Conservation (phyloP, 2,113 vertebrate species). For the Proteles cristata region DNA sequence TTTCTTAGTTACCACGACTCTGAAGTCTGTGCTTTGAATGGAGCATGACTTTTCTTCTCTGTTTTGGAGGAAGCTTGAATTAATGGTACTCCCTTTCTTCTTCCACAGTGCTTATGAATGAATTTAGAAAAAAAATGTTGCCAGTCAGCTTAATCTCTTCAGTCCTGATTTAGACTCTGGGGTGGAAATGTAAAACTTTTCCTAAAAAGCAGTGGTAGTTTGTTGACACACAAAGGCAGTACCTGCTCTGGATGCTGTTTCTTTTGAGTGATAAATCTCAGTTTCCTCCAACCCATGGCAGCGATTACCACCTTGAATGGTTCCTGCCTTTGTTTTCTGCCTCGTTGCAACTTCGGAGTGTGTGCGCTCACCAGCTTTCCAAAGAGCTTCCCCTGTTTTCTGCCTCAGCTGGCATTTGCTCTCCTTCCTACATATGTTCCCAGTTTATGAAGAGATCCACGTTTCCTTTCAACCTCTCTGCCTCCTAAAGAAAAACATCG, state of each 20-base stretch:
- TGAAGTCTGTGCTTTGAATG: background rate
- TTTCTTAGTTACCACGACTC: background rate
- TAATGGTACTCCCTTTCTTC: background rate
- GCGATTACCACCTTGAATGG: background rate
- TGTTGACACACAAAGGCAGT: background rate
- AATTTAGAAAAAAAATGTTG: background rate
- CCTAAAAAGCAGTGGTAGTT: background rate
- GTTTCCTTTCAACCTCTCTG: slow-evolving; percentile 80
- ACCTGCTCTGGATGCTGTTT: background rate
- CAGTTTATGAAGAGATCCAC: slow-evolving; percentile 70
- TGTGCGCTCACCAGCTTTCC: background rate
- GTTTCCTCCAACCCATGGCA: background rate
- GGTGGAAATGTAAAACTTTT: background rate
- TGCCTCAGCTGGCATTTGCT: background rate
- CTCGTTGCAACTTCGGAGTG: background rate
- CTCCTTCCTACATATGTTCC: slow-evolving; percentile 69
- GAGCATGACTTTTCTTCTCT: background rate
- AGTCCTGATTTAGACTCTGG: background rate
- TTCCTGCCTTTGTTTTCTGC: background rate
- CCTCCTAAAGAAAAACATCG: slow-evolving; percentile 80
- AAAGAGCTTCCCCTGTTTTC: background rate
- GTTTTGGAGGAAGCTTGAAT: background rate
- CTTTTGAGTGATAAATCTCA: background rate
- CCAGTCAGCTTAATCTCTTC: background rate
- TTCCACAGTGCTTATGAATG: background rate